Conservation (phyloP, 1,140 invertebrate genomes). For the Sarcophaga bullata region DNA sequence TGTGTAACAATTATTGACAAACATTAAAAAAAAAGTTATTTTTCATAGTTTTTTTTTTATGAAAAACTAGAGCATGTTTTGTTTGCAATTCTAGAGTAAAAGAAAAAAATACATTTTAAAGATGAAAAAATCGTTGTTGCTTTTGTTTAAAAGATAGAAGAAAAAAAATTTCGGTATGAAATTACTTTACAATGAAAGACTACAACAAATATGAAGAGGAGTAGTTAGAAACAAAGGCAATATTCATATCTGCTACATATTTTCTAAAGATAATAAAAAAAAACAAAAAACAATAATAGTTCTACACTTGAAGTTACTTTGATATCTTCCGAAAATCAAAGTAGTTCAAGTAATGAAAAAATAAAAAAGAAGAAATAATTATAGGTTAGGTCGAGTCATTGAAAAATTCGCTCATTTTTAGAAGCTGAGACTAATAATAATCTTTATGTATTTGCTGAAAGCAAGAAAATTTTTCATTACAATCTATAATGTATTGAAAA, state of each 20-base stretch:
- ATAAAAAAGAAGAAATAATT: too few species aligned
- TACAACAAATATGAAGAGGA: background rate
- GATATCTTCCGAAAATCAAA: background rate
- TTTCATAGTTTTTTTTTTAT: background rate
- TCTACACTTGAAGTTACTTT: background rate
- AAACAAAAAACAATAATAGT: background rate
- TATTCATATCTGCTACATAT: background rate
- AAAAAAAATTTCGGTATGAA: background rate
- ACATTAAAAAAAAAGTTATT: background rate
- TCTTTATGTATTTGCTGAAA: too few species aligned
- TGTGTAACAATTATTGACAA: constrained; percentile 16
- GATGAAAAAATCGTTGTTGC: background rate
- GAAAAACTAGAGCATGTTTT: constrained; percentile 14
- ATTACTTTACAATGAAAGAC: constrained; percentile 6
- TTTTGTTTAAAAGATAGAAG: background rate
- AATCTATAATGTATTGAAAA: too few species aligned
- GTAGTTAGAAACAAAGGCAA: background rate
- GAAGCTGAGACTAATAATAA: too few species aligned
- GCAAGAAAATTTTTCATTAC: too few species aligned
- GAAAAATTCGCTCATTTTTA: too few species aligned
- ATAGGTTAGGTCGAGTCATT: too few species aligned
- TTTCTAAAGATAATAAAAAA: background rate
- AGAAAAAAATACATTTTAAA: background rate
- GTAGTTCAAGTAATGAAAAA: background rate
- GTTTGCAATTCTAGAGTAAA: background rate